phyloP scores from a whole-genome alignment of 2,797 vertebrate genomes.

The Aeoliscus strigatus region DNA sequence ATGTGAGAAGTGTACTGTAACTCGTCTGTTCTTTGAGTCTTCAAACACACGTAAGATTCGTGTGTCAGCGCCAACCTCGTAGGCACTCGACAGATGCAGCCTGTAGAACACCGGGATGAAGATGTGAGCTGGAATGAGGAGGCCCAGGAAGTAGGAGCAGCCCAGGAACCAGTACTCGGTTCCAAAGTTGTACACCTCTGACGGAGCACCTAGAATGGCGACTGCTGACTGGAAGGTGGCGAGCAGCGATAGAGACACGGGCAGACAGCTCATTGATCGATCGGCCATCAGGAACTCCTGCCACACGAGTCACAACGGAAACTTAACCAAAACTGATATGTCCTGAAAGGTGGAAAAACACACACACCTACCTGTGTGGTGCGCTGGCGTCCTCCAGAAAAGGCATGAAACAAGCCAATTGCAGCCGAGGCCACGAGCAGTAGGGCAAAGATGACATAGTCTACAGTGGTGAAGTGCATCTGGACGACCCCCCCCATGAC shows the following conservation, averaged over 20 bases:
- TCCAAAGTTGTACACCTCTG: constrained; percentile 84
- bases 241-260: constrained; percentile 86
- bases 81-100: constrained; percentile 83
- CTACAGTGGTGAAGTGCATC: constrained; percentile 72
- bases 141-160: constrained; percentile 86
- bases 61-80: constrained; percentile 75
- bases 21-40: no score
- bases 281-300: constrained; percentile 89
- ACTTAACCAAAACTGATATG: no score
- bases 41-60: no score
- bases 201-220: constrained; percentile 86
- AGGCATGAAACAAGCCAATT: constrained; percentile 88
- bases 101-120: constrained; percentile 93
- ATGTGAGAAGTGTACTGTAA: no score
- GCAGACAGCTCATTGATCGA: constrained; percentile 85
- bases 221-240: constrained; percentile 95
- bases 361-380: no score
- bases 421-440: constrained; percentile 78
- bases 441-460: constrained; percentile 85
- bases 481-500: no score
- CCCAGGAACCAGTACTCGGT: constrained; percentile 97
- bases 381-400: constrained; percentile 81
- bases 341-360: no score
- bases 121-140: constrained; percentile 87
- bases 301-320: no score